Evolutionary conservation across 2,888 invertebrate genomes (phyloP), one percentile per base, ranked within the genome.

Genomic region (Apodemia hepburni): DNA sequence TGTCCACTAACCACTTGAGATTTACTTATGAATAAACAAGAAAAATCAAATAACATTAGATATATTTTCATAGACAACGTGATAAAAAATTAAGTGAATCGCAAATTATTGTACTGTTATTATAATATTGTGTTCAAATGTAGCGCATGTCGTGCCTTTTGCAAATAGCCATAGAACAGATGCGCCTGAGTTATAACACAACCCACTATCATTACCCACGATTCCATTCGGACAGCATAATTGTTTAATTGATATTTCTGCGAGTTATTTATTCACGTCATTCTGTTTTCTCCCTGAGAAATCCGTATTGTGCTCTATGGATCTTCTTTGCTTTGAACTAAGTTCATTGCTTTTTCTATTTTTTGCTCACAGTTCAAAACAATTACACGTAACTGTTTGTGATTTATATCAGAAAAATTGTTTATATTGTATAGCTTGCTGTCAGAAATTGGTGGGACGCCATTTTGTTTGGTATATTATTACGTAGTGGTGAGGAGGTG

Each of bases 221-320:
- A 92, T 92, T 92, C 88, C 92, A 92, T 91, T 92, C 88, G 82
- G 92, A 92, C 92, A 92, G 84, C 85, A 88, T 92, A 92, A 92
- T 92, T 92, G 90, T 92, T 92, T 92, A 92, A 92, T 92, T 92
- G 92, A 92, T 92, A 92, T 92, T 91, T 90, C 90, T 89, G 83
- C 85, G 75, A 87, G 92, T 92, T 92, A 92, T 92, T 92, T 91
- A 90, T 92, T 87, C 86, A 87, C 90, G 83, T 92, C 88, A 90
- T 87, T 87, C 76, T 77, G 76, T 81, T 82, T 82, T 85, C 82
- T 80, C 81, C 85, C 85, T 82, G 84, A 84, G 88, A 87, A 85
- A 80, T 72, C 74, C 74, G 66, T 73, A 51, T 77, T 73, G 85
- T 86, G 85, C 82, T 73, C 79, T 87, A 88, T 86, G 84, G 75